Evolutionary conservation across 2,797 vertebrate species (phyloP), one percentile per base, ranked within the genome.

Genomic region (Heliangelus exortis): DNA sequence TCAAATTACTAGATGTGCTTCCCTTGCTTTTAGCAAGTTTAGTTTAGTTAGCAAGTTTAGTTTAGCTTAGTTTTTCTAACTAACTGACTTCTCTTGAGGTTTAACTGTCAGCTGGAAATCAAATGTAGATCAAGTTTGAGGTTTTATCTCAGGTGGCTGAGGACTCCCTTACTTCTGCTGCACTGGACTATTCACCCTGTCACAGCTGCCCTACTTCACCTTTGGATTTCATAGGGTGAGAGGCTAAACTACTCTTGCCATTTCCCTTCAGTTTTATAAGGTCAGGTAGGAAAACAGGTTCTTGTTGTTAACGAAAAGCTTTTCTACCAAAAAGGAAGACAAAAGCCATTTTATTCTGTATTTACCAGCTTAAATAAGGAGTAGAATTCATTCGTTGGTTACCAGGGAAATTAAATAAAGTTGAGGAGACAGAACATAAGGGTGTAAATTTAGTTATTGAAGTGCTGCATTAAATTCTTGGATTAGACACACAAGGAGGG

Each of bases 361-460:
- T 15, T 92, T 3, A 82, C 26, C 9, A 69, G 15, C 29, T 90
- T 80, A 83, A 81, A 87, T 20, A 91, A 93, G 62, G 80, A 86
- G 48, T 65, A 55, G 55, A 93, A 94, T 93, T 95, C 31, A 93
- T 92, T 81, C 66, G 48, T 90, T 34, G 62, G 75, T 83, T 93
- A 84, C 93, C 71, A 84, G 84, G 61, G 39, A 68, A 78, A 91
- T 87, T 82, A 93, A 90, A 92, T 82, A 76, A 96, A 96, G 74
- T 69, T 39, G 89, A 93, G 72, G 84, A 90, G 71, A 66, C 29
- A 68, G 92, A 96, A 87, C 63, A 45, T 36, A 72, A 17, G 28
- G 69, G 75, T 95, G 89, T 96, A 95, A 96, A 96, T 94, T 88
- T 93, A 96, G 86, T 95, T 95, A 89, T 66, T 95, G 85, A 92